These are phyloP conservation scores for Chrysogorgia sp. DNA, from an alignment of 92 coral and sea anemone genomes.

Conservation along the genomic window DNA sequence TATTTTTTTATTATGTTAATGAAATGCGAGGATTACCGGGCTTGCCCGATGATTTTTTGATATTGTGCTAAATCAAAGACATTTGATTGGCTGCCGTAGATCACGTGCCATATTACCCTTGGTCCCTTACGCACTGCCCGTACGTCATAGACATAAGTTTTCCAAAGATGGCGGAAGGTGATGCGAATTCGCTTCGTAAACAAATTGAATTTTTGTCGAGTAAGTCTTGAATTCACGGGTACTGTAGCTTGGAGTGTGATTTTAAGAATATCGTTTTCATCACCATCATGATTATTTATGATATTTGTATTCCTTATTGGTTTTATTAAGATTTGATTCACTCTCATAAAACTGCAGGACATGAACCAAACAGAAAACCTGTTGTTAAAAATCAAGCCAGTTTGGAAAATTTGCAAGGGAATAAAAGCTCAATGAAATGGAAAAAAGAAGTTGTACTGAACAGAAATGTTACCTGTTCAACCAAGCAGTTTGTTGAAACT, in stretches of 20 bases:
- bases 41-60: not conserved
- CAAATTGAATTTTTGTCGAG: conserved; percentile 73
- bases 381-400: not conserved
- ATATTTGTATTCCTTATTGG: not conserved
- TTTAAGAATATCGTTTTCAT: not conserved
- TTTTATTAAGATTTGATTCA: conserved; percentile 41
- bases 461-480: not conserved
- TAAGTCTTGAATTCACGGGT: conserved; percentile 37
- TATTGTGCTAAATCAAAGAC: not conserved
- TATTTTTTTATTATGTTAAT: no score
- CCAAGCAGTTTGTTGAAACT: no score
- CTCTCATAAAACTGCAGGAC: conserved; percentile 14
- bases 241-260: not conserved
- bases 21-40: no score
- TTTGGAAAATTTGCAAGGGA: not conserved
- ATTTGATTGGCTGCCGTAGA: conserved; percentile 10
- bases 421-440: conserved; percentile 23
- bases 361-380: conserved; percentile 15
- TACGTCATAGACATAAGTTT: not conserved
- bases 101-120: conserved; percentile 4
- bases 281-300: not conserved
- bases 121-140: not conserved
- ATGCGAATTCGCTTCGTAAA: conserved; percentile 67
- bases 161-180: conserved; percentile 72
- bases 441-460: not conserved